Evolutionary conservation across 2,797 vertebrate genomes (phyloP).

Genomic region (Siniperca obscura): DNA sequence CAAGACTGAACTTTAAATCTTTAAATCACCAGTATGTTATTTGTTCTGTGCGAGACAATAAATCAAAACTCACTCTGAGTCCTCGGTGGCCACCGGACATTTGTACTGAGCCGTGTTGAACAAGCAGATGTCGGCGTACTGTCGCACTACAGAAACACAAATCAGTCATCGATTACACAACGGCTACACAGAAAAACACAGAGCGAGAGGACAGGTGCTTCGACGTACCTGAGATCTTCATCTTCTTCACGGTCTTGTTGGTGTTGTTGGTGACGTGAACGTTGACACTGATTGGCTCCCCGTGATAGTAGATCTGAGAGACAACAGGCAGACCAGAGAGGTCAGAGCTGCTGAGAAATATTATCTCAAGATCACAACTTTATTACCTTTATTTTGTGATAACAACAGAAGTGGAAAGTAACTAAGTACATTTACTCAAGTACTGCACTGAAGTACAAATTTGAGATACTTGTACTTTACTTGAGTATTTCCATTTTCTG

Average conservation of each 20-base stretch:
- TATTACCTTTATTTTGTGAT: too few relatives aligned
- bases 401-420: too few relatives aligned
- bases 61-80: constrained; percentile 90
- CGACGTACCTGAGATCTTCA: constrained; percentile 92
- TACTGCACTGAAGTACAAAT: too few relatives aligned
- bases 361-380: too few relatives aligned
- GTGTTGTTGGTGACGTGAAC: constrained; percentile 98
- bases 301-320: constrained; percentile 95
- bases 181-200: background rate
- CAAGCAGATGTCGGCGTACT: constrained; percentile 96
- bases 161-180: background rate
- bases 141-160: constrained; percentile 87
- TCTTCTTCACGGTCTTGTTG: constrained; percentile 97
- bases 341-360: background rate
- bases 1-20: background rate
- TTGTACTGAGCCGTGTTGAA: constrained; percentile 99
- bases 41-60: background rate
- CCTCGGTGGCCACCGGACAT: constrained; percentile 93
- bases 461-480: too few relatives aligned
- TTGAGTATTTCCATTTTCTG: too few relatives aligned
- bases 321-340: background rate
- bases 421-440: too few relatives aligned
- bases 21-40: background rate
- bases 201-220: background rate
- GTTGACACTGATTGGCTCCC: constrained; percentile 96